Evolutionary conservation across 2,797 vertebrate species (phyloP), one percentile per base, ranked within the genome.

Genomic region (Chiroxiphia lanceolata): DNA sequence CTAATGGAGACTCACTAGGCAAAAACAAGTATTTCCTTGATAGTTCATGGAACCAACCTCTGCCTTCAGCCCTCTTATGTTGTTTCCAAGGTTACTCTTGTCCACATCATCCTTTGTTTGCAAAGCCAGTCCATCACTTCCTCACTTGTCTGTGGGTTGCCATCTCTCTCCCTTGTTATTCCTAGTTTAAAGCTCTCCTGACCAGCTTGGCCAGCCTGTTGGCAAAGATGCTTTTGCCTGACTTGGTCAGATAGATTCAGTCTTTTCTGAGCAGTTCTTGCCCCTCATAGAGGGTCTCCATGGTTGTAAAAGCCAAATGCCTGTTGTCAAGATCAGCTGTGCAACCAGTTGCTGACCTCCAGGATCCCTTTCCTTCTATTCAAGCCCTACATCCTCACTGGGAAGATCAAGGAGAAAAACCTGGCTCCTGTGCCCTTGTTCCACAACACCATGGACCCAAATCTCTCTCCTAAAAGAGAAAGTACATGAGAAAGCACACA

Each of bases 401-500:
- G 15, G 16, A 50, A 21, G 29, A 57, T 16, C 23, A 65, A 23
- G 34, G 6, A 59, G 18, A 83, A 81, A 57, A 34, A 15, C 25
- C 38, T 38, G 26, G 23, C 33, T 56, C 44, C 70, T 36, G 5
- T 45, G 34, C 3, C 29, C 22, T 57, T 74, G 25, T 3, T 70
- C 8, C n/a, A 57, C 16, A 71, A 2, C 38, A 71, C 25, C 22
- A 17, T 2, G 6, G 19, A 83, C 20, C 19, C 34, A 76, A 36
- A 57, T 44, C 6, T 76, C 68, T 45, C 40, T 38, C 15, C 68
- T 57, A 59, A 33, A 79, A 44, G 3, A 63, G 29, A 54, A 83
- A 63, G 25, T 3, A 7, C 0, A 1, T 13, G 27, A 74, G 27
- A 34, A 42, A 91, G 7, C 1, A 2, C 4, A 4, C 5, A 15